A percentile compares a stretch with the other conserved stretches of the same genome.
Evolutionary conservation across 2,797 vertebrate species (phyloP).

Genomic region (Enteromius anoplus): DNA sequence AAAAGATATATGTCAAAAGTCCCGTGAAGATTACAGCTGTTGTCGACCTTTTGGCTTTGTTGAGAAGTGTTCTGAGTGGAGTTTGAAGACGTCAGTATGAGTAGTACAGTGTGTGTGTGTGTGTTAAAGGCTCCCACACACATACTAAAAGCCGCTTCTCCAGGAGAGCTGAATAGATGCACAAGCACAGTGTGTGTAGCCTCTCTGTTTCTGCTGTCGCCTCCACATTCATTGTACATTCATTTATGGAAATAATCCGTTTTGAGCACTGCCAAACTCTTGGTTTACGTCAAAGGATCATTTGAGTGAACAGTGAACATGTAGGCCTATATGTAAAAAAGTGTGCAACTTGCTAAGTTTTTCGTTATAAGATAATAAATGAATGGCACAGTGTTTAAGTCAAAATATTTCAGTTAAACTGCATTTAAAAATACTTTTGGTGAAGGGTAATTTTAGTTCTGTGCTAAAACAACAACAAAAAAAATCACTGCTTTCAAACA

Average conservation of each 20-base stretch:
- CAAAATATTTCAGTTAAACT: background rate
- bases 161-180: slow-evolving; percentile 6
- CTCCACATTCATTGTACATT: slow-evolving; percentile 30
- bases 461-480: background rate
- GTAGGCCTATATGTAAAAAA: background rate
- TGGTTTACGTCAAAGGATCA: slow-evolving; percentile 19
- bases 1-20: background rate
- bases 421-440: background rate
- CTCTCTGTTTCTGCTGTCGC: slow-evolving; percentile 32
- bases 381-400: background rate
- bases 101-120: slow-evolving; percentile 4
- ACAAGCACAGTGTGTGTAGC: slow-evolving; percentile 4
- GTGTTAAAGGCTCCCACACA: slow-evolving; percentile 4
- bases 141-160: slow-evolving; percentile 3
- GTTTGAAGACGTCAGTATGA: slow-evolving; percentile 16
- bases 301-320: slow-evolving; percentile 8
- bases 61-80: background rate
- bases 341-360: background rate
- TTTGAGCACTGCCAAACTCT: slow-evolving; percentile 11
- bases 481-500: background rate
- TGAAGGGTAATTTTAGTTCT: background rate
- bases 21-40: background rate
- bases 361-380: background rate
- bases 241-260: slow-evolving; percentile 34
- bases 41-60: slow-evolving; percentile 6